A percentile compares a stretch with the other conserved stretches of the same genome.
phyloP scores from a whole-genome alignment of 2,888 invertebrate genomes.

The Coleophora deauratella region DNA sequence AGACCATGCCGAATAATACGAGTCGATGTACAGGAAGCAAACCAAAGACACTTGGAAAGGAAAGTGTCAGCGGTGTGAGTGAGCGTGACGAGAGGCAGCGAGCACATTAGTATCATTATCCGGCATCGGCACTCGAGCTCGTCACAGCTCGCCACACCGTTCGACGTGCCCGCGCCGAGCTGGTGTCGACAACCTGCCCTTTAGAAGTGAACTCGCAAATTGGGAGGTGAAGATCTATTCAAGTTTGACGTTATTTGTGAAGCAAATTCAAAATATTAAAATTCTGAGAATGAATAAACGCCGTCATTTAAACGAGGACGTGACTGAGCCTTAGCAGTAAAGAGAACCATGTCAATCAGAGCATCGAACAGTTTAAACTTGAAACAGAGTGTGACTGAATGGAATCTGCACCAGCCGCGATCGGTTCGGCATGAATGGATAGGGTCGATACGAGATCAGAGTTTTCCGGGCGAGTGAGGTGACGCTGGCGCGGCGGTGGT shows the following conservation, averaged over 20 bases:
- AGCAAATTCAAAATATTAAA: no score
- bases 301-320: constrained; percentile 7
- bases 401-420: constrained; percentile 51
- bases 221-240: background rate
- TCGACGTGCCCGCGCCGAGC: constrained; percentile 41
- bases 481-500: constrained; percentile 42
- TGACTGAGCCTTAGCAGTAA: constrained; percentile 25
- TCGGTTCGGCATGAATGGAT: constrained; percentile 66
- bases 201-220: background rate
- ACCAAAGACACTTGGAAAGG: constrained; percentile 58
- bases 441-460: constrained; percentile 66
- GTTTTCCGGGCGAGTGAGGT: constrained; percentile 52
- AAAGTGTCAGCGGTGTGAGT: constrained; percentile 54
- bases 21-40: constrained; percentile 25
- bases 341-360: constrained; percentile 10
- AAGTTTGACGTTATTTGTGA: no score
- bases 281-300: no score
- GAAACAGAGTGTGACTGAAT: constrained; percentile 64
- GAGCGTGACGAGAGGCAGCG: constrained; percentile 52
- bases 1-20: background rate
- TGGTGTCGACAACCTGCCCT: constrained; percentile 30
- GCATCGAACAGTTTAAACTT: constrained; percentile 19
- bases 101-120: constrained; percentile 37
- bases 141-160: constrained; percentile 52
- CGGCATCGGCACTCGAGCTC: constrained; percentile 37